Conservation (phyloP, 1,140 invertebrate species). For the Brachionus rubens region DNA sequence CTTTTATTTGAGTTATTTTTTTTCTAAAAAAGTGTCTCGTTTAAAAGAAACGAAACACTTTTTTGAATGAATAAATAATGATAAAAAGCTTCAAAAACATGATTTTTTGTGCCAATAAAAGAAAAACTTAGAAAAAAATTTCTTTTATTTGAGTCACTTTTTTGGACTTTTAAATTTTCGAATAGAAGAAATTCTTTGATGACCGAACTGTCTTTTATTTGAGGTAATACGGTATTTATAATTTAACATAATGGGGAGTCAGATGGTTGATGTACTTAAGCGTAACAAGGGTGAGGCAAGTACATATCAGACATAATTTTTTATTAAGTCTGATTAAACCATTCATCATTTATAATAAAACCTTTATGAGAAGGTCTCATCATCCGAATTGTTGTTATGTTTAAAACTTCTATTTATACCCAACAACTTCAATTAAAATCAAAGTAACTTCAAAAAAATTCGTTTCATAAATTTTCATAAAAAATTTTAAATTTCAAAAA, state of each 20-base stretch:
- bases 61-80: too few species aligned
- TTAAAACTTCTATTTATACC: background rate
- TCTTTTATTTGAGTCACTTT: too few species aligned
- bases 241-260: background rate
- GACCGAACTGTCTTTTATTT: too few species aligned
- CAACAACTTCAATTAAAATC: background rate
- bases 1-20: too few species aligned
- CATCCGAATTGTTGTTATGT: background rate
- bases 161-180: too few species aligned
- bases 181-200: too few species aligned
- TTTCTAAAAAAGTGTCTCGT: too few species aligned
- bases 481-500: slow-evolving; percentile 16
- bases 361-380: slow-evolving; percentile 40
- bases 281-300: slow-evolving; percentile 41
- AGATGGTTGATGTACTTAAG: slow-evolving; percentile 46
- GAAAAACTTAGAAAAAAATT: too few species aligned
- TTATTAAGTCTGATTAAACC: slow-evolving; percentile 43
- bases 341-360: slow-evolving; percentile 46
- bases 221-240: too few species aligned
- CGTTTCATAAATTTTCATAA: background rate
- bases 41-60: too few species aligned
- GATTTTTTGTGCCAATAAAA: too few species aligned
- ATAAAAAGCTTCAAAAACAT: too few species aligned
- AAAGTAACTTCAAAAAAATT: background rate
- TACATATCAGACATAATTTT: slow-evolving; percentile 47